phyloP scores from a whole-genome alignment of 37 sponge, comb jelly and placozoan genomes.

The Lycopodina hypogea region DNA sequence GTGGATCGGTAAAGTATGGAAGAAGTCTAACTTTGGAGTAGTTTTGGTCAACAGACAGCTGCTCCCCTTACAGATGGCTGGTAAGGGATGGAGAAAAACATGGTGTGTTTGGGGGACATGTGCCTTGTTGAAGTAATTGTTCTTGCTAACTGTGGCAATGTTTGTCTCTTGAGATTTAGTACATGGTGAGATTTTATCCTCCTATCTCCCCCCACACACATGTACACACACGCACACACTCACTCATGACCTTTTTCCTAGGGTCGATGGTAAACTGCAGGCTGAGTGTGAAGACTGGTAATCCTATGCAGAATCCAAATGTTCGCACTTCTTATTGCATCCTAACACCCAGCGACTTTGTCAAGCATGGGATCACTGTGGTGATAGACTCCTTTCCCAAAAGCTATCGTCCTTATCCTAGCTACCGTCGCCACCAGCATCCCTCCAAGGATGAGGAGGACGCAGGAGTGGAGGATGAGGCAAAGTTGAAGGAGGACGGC shows the following conservation, averaged over 20 bases:
- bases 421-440: background rate
- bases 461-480: background rate
- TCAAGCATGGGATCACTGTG: background rate
- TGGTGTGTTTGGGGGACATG: too few relatives aligned
- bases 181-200: too few relatives aligned
- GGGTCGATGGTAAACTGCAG: conserved; percentile 5
- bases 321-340: background rate
- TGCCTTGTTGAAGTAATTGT: too few relatives aligned
- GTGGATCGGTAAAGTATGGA: conserved; percentile 19
- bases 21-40: conserved; percentile 5
- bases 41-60: conserved; percentile 32
- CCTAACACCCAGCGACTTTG: background rate
- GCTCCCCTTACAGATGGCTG: background rate
- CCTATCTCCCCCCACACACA: too few relatives aligned
- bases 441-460: background rate
- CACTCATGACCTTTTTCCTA: background rate
- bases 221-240: too few relatives aligned
- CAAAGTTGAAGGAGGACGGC: background rate
- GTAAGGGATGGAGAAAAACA: background rate
- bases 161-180: too few relatives aligned
- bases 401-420: background rate
- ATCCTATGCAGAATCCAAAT: background rate
- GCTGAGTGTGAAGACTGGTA: background rate
- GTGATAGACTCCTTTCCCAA: background rate
- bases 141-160: too few relatives aligned